Evolutionary conservation across 2,113 vertebrate genomes (phyloP), one percentile per base, ranked within the genome.

Genomic region (Eonycteris spelaea): DNA sequence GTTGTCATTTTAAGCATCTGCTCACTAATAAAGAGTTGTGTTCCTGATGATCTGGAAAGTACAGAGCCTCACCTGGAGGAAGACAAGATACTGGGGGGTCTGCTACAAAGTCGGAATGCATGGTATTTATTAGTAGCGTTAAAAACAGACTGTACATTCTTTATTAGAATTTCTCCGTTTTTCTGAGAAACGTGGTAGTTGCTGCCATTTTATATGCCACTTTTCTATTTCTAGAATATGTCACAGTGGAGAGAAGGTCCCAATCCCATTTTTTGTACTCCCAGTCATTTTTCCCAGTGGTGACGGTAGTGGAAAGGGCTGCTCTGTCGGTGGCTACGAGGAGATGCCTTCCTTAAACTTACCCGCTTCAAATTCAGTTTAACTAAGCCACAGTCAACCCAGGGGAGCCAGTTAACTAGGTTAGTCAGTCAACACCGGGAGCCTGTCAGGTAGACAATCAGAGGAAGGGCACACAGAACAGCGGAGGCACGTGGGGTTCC

Each of bases 101-200:
- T 43, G 63, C 84, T 78, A 26, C 5, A 68, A 86, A 83, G 71
- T 75, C 3, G 1, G 75, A 75, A 68, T 22, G 71, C 82, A 43
- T 19, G 91, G 35, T 48, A 68, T 71, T 86, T 86, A 84, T 38
- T n/a, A 91, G 68, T 11, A 73, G n/a, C 33, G 21, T 43, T 77
- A 80, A 67, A 74, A 94, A 63, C 59, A 93, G 63, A 18, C 57
- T 26, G 11, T 7, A 15, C 21, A 6, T 45, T 24, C 61, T 48
- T 86, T 4, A 45, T 16, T 35, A 70, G 65, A 61, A 89, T 3
- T 55, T 48, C 38, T 38, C 35, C 26, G 88, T 70, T 90, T 92
- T 93, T 55, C 91, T 78, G 82, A 91, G 94, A 71, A 90, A 88
- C 26, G n/a, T 1, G 87, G 67, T 51, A 79, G 91, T 70, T 65